phyloP scores from a whole-genome alignment of 2,113 vertebrate species.

The Siphamia tubifer region DNA sequence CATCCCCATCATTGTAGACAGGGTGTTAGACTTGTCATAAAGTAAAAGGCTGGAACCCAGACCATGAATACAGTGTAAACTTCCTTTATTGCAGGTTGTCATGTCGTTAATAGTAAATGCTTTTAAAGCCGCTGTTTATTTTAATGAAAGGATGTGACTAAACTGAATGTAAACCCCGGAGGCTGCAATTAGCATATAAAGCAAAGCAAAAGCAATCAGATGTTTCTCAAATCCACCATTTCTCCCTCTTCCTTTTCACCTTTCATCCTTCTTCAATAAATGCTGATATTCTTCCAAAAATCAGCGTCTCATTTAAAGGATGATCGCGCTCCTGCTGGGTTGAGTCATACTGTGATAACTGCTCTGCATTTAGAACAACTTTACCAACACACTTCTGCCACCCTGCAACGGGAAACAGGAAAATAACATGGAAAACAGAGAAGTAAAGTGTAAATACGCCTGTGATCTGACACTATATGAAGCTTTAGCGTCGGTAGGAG shows the following conservation, averaged over 20 bases:
- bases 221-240: not conserved
- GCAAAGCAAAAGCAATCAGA: not conserved
- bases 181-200: not conserved
- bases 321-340: constrained; percentile 22
- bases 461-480: too few relatives aligned
- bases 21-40: too few relatives aligned
- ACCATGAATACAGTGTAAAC: too few relatives aligned
- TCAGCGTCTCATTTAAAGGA: constrained; percentile 17
- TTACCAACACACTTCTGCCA: not conserved
- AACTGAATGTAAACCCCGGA: not conserved
- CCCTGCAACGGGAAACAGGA: not conserved
- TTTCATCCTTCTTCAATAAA: not conserved
- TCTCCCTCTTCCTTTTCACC: not conserved
- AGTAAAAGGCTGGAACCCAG: too few relatives aligned
- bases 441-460: too few relatives aligned
- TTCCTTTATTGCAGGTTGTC: not conserved
- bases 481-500: not conserved
- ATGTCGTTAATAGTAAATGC: not conserved
- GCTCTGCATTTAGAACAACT: not conserved
- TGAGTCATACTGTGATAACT: constrained; percentile 32
- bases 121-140: not conserved
- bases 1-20: too few relatives aligned
- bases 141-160: constrained; percentile 1
- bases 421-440: not conserved
- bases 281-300: not conserved